Percentiles rank a stretch among this genome's conserved stretches.
These are phyloP conservation scores for Tribolium madens DNA, from an alignment of 1,140 invertebrate genomes.

Conservation along the genomic window DNA sequence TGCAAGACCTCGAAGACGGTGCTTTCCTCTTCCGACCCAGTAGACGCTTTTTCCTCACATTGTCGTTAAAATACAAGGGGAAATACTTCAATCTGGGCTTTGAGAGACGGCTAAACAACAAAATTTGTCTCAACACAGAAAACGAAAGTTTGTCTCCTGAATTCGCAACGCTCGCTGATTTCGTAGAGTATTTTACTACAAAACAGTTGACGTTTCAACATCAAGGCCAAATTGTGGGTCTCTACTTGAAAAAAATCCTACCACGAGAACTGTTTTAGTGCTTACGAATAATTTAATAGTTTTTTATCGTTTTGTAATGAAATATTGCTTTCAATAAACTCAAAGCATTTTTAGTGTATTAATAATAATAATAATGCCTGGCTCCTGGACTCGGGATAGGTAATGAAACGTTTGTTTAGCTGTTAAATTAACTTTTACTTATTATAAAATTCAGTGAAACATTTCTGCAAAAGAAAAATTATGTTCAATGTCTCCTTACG, in stretches of 20 bases:
- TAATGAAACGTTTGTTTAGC: neutral
- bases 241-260: neutral
- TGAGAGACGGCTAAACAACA: neutral
- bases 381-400: no score
- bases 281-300: no score
- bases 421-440: neutral
- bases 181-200: conserved; percentile 35
- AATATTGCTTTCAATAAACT: no score
- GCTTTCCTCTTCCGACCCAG: conserved; percentile 52
- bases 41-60: conserved; percentile 22
- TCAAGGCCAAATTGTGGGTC: neutral
- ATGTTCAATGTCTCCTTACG: neutral
- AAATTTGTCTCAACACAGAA: conserved; percentile 18
- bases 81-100: conserved; percentile 51
- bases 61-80: conserved; percentile 38
- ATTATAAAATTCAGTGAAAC: neutral
- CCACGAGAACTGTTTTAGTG: neutral
- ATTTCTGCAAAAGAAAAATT: neutral
- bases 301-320: no score
- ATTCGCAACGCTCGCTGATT: conserved; percentile 42
- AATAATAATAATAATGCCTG: no score
- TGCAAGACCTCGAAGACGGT: conserved; percentile 41
- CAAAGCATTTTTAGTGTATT: no score
- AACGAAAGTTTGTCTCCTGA: conserved; percentile 14
- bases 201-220: conserved; percentile 35